phyloP scores from a whole-genome alignment of 2,888 invertebrate species.

The Steinernema scapterisci region DNA sequence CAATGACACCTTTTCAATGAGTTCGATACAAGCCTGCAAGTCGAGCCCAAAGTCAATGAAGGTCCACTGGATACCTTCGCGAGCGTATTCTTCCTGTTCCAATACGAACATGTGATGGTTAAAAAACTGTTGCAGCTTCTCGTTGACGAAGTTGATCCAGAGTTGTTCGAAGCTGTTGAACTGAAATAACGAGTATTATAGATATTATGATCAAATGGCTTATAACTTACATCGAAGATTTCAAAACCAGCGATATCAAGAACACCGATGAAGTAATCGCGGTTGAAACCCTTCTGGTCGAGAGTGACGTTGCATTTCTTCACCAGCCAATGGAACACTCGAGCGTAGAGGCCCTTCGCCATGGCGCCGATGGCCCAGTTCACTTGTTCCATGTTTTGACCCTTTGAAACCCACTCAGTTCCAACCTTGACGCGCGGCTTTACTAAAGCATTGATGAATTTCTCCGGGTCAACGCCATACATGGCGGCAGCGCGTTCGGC shows the following conservation, averaged over 20 bases:
- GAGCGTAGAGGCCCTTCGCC: constrained; percentile 70
- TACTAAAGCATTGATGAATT: constrained; percentile 69
- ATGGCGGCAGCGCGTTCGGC: constrained; percentile 57
- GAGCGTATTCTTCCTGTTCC: constrained; percentile 76
- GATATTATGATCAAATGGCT: no score
- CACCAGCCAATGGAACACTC: constrained; percentile 81
- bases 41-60: constrained; percentile 99
- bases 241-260: constrained; percentile 72
- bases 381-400: constrained; percentile 71
- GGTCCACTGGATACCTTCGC: constrained; percentile 89
- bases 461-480: constrained; percentile 58
- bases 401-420: constrained; percentile 71
- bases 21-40: constrained; percentile 70
- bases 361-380: constrained; percentile 69
- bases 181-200: constrained; percentile 55
- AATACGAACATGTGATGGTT: constrained; percentile 73
- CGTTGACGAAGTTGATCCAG: constrained; percentile 72
- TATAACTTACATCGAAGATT: constrained; percentile 69
- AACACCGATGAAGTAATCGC: constrained; percentile 67
- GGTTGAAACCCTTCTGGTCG: constrained; percentile 69
- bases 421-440: constrained; percentile 72
- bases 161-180: constrained; percentile 72
- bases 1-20: constrained; percentile 47
- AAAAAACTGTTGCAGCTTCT: constrained; percentile 71
- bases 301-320: constrained; percentile 97